Base-by-base conservation (phyloP, 2,888 invertebrate species). In the Microctonus aethiopoides region DNA sequence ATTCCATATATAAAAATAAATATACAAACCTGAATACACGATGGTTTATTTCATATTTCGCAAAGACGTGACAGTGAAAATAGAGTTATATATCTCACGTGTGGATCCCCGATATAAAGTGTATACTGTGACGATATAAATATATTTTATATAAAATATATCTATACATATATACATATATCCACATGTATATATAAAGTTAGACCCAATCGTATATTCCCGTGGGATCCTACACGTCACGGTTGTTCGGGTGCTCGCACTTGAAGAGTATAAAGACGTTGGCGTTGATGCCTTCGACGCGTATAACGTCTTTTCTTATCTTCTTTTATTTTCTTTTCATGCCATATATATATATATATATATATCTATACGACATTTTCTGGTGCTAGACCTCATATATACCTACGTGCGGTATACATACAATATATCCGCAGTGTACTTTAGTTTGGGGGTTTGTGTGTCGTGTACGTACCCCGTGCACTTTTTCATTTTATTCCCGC, bases 281-380 rank as follows among this genome's bases (percentile, higher is more conserved):
- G 29, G 32, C 20, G 34, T 57, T 34, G 57, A 57, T 57, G 57
- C 20, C 32, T 57, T 57, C 57, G 57, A 34, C 32, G 57, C 34
- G 57, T 57, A 32, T 57, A 57, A 57, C 59, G 59, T 59, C 34
- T 22, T 59, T 34, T 59, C 59, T 59, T 59, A 59, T 59, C 59
- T 59, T 16, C 16, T 59, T 59, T 34, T 59, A 59, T 59, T 59
- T 13, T n/a, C n/a, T 56, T 22, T 9, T 59, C n/a, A 10, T 59
- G 16, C 59, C 32, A 56, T 56, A 36, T 10, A 36, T 36, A 46
- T 46, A 16, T 46, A 16, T 46, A 56, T 56, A 36, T 10, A 36
- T 36, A 46, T 46, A 16, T 46, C 16, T 46, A 6, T 16, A 16
- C 4, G 9, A 46, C 16, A n/a, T 39, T 39, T 13, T 46, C 16